Evolutionary conservation across 1,140 invertebrate genomes (phyloP), one percentile per base, ranked within the genome.

Genomic region (Lordiphosa mommai): DNA sequence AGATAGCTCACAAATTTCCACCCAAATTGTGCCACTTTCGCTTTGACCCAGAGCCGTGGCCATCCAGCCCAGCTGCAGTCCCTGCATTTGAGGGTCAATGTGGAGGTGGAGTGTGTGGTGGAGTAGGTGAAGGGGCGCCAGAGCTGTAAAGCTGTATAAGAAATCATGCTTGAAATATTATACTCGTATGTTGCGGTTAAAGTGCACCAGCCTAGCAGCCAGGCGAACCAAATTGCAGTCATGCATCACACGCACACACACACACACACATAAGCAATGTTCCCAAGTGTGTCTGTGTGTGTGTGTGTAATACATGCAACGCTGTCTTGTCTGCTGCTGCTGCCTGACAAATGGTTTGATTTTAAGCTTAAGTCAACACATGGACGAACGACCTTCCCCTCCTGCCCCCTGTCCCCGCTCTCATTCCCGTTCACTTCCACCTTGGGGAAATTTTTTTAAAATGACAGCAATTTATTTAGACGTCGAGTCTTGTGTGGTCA

Each of bases 381-480:
- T 57, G 48, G 29, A 56, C 34, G 48, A 48, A 57, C 29, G 17
- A 12, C 4, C 30, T 30, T 17, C 61, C 52, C 17, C 17, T 20
- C 3, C 20, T 23, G 20, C 1, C 20, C 20, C 20, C 20, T 23
- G 20, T 5, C 20, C 20, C 20, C 6, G 20, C 5, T 23, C 20
- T 23, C 20, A 23, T 53, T 46, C 47, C 32, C 46, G 33, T 56
- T 66, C 20, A 23, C 70, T 60, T 57, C 72, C 72, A 82, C 76
- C 76, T 82, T 82, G 73, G 76, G 76, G 77, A 82, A 76, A 82
- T 82, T 82, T 23, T 23, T 72, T 74, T 73, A 44, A 82, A 82
- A 84, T 82, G 77, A 76, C 72, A 84, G 55, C 77, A 84, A 82
- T 82, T 82, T 82, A 82, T 82, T 82, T 84, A 76, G 76, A 71